These are phyloP conservation scores for Actinia tenebrosa DNA, from an alignment of 64 coral and sea anemone species.

Conservation along the genomic window DNA sequence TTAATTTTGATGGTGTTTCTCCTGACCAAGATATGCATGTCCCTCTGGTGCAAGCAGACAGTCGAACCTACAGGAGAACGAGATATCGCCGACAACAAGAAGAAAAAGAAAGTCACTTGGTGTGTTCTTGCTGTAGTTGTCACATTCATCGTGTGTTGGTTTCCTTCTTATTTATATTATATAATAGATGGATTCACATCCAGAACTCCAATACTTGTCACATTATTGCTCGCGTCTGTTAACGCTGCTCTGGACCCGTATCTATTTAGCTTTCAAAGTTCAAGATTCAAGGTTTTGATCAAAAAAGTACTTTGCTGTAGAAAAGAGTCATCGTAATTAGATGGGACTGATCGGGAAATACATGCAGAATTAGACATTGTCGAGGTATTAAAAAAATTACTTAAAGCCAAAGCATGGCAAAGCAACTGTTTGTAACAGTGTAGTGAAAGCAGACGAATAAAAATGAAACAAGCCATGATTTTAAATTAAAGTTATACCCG, in stretches of 20 bases:
- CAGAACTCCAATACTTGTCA: neutral
- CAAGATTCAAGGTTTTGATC: neutral
- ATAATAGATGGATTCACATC: neutral
- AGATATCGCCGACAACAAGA: conserved; percentile 1
- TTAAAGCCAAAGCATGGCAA: too few species aligned
- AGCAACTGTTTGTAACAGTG: too few species aligned
- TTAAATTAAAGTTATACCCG: too few species aligned
- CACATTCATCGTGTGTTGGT: neutral
- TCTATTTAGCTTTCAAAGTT: neutral
- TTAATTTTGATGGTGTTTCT: neutral
- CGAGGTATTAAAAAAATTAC: too few species aligned
- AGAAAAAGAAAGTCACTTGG: neutral
- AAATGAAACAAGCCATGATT: too few species aligned
- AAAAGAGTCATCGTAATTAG: neutral
- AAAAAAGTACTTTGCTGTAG: neutral
- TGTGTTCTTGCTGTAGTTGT: conserved; percentile 8
- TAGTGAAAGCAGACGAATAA: too few species aligned
- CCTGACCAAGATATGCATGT: neutral
- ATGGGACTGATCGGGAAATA: too few species aligned
- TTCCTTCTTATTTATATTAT: neutral
- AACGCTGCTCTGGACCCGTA: neutral
- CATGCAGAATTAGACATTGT: too few species aligned
- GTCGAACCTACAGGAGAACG: neutral
- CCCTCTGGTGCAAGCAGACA: neutral
- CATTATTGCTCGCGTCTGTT: neutral